Conservation (phyloP, 2,113 vertebrate genomes). For the Aix galericulata region DNA sequence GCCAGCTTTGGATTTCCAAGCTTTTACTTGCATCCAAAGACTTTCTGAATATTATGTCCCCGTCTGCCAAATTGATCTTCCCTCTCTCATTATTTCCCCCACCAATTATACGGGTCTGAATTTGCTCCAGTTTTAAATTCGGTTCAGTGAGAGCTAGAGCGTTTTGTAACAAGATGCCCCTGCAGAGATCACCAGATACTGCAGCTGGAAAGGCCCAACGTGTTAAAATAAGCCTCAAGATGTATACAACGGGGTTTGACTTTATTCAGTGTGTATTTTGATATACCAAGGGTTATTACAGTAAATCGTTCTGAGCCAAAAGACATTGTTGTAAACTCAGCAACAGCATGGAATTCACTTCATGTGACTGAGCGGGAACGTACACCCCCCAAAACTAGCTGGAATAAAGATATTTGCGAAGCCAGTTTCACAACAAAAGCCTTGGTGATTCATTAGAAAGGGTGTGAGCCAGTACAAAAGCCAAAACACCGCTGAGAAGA, state of each 20-base stretch:
- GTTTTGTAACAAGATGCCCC: neutral
- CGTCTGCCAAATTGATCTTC: neutral
- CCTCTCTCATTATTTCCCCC: slow-evolving; percentile 1
- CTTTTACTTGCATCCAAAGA: neutral
- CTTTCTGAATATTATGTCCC: neutral
- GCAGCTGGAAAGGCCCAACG: neutral
- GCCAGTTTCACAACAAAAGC: neutral
- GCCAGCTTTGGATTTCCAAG: slow-evolving; percentile 4
- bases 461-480: slow-evolving; percentile 9
- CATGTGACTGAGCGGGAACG: neutral
- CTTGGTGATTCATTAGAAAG: slow-evolving; percentile 1
- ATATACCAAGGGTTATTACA: neutral
- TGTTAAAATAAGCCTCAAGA: neutral
- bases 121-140: slow-evolving; percentile 3
- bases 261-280: neutral
- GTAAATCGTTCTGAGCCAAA: neutral
- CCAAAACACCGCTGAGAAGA: neutral
- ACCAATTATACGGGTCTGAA: neutral
- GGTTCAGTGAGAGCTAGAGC: neutral
- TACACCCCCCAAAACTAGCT: neutral
- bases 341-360: neutral
- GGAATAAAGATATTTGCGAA: neutral
- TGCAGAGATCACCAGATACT: neutral
- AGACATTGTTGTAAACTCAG: neutral
- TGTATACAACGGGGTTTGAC: neutral